Evolutionary conservation across 2,113 vertebrate species (phyloP), one percentile per base, ranked within the genome.

Genomic region (Macaca mulatta): DNA sequence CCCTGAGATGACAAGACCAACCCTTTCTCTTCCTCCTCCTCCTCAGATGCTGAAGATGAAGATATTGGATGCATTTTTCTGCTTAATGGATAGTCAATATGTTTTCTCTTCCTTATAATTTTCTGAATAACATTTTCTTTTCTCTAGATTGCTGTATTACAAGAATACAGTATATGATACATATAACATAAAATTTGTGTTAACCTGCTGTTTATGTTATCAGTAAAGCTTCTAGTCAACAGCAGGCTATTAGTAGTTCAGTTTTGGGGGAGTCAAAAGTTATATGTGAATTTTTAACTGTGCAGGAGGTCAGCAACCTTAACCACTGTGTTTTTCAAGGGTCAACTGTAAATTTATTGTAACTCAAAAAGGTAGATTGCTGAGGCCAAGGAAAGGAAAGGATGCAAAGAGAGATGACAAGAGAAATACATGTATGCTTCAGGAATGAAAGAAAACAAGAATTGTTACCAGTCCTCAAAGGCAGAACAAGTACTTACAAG

Each of bases 331-430:
- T 78, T 78, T 27, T 48, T 45, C 75, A 48, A 48, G 75, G 14
- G 75, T 78, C 43, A 48, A 48, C 43, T 48, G 43, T 78, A 77
- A 90, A 93, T 6, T 69, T 30, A 20, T 40, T 85, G 5, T 82
- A 78, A 83, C 23, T 59, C 22, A 69, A 81, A 97, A 92, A 64
- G 14, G 48, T 67, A 23, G 94, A 40, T 94, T 88, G 89, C 75
- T 96, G 59, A 82, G n/a, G 52, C 32, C 25, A 90, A 69, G 16
- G 17, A 89, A 64, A 77, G n/a, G 23, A 50, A 96, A 93, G 30
- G 25, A 90, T 25, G 1, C 55, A 75, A 70, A 50, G 27, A 93
- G 30, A 96, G 59, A 61, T 14, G 52, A 9, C 79, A 45, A 69
- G 17, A 77, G 38, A 89, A 74, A 48, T 43, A 55, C 3, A 25